Evolutionary conservation across 2,113 vertebrate genomes (phyloP), one percentile per base, ranked within the genome.

Genomic region (Probosciger aterrimus): DNA sequence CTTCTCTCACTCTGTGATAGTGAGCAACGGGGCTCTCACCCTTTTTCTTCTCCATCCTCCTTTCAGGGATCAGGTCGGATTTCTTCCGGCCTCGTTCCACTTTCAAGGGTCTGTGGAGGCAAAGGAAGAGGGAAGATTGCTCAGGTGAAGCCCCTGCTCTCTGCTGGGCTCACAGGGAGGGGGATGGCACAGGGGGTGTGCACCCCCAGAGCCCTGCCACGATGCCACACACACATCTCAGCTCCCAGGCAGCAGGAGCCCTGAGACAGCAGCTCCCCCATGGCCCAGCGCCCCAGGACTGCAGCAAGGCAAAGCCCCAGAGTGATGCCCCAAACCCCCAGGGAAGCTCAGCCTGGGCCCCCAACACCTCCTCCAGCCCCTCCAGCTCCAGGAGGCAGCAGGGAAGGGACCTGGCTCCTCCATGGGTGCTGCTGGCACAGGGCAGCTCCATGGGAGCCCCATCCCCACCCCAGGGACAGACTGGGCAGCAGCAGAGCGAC

Each of bases 41-140:
- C 97, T 99, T 99, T 95, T 99, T 99, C 98, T 99, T 99, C 89
- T 99, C 99, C 43, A 98, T 96, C 94, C 98, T 99, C 88, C 98
- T 99, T 39, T 98, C 98, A 0, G 97, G 98, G 44, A 95, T 93
- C 4, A 97, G 97, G 75, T 99, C 99, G 1, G 98, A 95, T 94
- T 98, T 99, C 92, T 99, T 99, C 92, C 98, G 98, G 64, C 98
- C 97, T 90, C 98, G 99, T 85, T 99, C 99, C 30, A 97, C 97
- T 94, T 98, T 99, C 11, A 97, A 41, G 7, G 97, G 85, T 95
- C 99, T 99, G 86, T 4, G 75, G 53, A 44, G 69, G 85, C 60
- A 74, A 94, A 59, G 37, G 35, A 37, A 50, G 35, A 47, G 88
- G 69, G 8, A 8, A 53, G 50, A 10, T 25, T 7, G 5, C 4